A percentile compares a stretch with the other conserved stretches of the same genome.
These are phyloP conservation scores for Drosophila hydei DNA, from an alignment of 1,140 invertebrate genomes.

Conservation along the genomic window DNA sequence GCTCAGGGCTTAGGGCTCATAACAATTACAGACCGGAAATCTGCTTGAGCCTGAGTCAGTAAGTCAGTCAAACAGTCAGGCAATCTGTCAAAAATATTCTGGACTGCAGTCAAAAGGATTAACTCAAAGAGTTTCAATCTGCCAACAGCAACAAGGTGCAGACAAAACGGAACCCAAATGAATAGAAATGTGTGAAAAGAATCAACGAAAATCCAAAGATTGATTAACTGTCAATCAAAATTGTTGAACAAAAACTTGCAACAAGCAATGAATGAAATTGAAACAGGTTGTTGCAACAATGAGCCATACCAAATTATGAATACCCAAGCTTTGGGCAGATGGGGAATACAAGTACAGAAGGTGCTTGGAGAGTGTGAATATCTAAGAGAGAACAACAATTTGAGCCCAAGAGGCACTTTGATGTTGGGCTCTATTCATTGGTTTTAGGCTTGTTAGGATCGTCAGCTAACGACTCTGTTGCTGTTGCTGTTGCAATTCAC, in stretches of 20 bases:
- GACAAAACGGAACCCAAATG: slow-evolving; percentile 56
- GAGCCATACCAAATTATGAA: slow-evolving; percentile 69
- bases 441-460: slow-evolving; percentile 40
- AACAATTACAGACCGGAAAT: slow-evolving; percentile 80
- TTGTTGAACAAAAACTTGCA: slow-evolving; percentile 29
- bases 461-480: slow-evolving; percentile 71
- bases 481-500: slow-evolving; percentile 19
- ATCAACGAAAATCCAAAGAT: slow-evolving; percentile 66
- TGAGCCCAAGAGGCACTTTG: slow-evolving; percentile 6
- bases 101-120: slow-evolving; percentile 72
- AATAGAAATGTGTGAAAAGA: slow-evolving; percentile 71
- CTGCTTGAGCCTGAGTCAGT: slow-evolving; percentile 59
- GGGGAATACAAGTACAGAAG: background rate
- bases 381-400: slow-evolving; percentile 12
- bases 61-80: slow-evolving; percentile 52
- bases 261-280: slow-evolving; percentile 64
- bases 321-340: slow-evolving; percentile 42
- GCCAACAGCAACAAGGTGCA: slow-evolving; percentile 45
- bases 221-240: slow-evolving; percentile 79
- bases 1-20: slow-evolving; percentile 49
- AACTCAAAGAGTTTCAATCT: slow-evolving; percentile 58
- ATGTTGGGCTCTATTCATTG: slow-evolving; percentile 7
- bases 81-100: slow-evolving; percentile 69
- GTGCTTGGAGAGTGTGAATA: slow-evolving; percentile 1
- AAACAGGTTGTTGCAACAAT: slow-evolving; percentile 72